Base-by-base conservation (phyloP, 2,113 vertebrate genomes). In the Chamaea fasciata region DNA sequence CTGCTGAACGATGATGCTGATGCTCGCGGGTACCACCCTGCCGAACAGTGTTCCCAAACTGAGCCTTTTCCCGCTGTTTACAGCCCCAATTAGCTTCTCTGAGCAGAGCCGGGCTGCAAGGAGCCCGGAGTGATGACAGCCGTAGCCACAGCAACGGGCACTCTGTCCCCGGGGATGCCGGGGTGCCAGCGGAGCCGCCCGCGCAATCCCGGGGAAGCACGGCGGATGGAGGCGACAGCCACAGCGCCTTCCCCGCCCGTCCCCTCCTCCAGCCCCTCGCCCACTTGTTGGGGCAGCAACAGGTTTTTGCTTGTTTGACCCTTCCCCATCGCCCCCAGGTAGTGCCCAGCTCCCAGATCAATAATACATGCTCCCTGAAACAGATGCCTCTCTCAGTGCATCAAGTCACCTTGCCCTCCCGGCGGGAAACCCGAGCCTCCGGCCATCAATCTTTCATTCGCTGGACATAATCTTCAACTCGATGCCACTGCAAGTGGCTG, bases 371-470 rank as follows among this genome's bases (percentile, higher is more conserved):
- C 50, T 49, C 55, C 63, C 91, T 97, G 97, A 96, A 97, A 97
- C 80, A 59, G 93, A 97, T 96, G 94, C 97, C 83, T 93, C 81
- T 53, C 95, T 73, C 90, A 49, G 18, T 15, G 79, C 64, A 22
- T 7, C 4, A 11, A 87, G 89, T 33, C 79, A 84, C 84, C 90
- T 83, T 59, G 35, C 70, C 56, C 82, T 94, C 84, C 78, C 8
- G 7, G 31, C 2, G 13, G 81, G 97, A 95, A 96, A 97, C 88
- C 59, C 1, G 95, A 97, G 87, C 90, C 85, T 65, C 39, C 0
- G 0, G 92, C 85, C 96, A 97, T 97, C 95, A 97, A 97, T 97
- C 95, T 97, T 97, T 97, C 94, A 97, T 97, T 82, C 79, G 83
- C 89, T 26, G 73, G 65, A 84, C 78, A 56, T 95, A 41, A 86